Percentiles rank a stretch among this genome's conserved stretches.
phyloP scores from a whole-genome alignment of 1,140 invertebrate species.

The Mactra quadrangularis region DNA sequence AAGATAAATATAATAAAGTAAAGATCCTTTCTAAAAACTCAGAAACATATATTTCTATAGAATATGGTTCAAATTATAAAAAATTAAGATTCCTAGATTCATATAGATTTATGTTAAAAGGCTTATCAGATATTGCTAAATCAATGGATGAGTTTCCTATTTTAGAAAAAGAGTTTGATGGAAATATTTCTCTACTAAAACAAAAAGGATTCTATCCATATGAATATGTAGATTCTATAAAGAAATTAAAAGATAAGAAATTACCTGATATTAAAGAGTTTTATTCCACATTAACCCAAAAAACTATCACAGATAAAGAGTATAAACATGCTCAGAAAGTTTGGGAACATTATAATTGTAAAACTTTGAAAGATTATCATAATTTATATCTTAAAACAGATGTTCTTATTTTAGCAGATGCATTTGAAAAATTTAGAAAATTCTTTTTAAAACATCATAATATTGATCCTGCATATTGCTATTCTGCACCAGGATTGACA shows the following conservation, averaged over 20 bases:
- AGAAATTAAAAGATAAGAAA: conserved; percentile 1
- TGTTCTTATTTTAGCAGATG: conserved; percentile 19
- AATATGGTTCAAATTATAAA: background rate
- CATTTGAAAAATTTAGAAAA: conserved; percentile 22
- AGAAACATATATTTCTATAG: conserved; percentile 69
- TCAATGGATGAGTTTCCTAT: background rate
- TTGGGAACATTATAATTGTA: background rate
- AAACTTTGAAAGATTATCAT: background rate
- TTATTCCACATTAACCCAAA: conserved; percentile 19
- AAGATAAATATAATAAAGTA: conserved; percentile 73
- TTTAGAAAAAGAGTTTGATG: conserved; percentile 3
- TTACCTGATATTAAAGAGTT: conserved; percentile 5
- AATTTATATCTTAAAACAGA: conserved; percentile 29
- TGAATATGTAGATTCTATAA: conserved; percentile 6
- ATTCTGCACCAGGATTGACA: conserved; percentile 62
- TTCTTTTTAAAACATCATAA: conserved; percentile 9
- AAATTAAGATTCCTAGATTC: background rate
- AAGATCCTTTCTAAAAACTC: conserved; percentile 79
- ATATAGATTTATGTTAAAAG: background rate
- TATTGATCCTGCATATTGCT: conserved; percentile 16
- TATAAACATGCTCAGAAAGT: conserved; percentile 11
- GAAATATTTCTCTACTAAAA: background rate
- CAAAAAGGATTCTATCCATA: conserved; percentile 34
- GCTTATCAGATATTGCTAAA: background rate
- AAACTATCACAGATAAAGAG: conserved; percentile 7